Evolutionary conservation across 1,140 invertebrate species (phyloP).

Genomic region (Drosophila bifasciata): DNA sequence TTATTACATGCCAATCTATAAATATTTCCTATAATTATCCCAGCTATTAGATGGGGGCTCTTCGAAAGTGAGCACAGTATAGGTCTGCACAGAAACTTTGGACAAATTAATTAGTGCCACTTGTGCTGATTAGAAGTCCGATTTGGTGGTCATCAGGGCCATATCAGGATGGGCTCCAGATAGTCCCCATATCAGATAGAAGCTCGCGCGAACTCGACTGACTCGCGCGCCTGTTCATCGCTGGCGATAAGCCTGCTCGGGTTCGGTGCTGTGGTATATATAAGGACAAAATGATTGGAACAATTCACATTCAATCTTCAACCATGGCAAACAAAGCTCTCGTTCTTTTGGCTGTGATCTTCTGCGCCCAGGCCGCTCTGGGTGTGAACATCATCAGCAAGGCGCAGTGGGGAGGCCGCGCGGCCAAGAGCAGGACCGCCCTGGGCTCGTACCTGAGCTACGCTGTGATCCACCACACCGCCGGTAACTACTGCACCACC

Average conservation of each 20-base stretch:
- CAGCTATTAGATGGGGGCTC: background rate
- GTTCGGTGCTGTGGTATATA: constrained; percentile 40
- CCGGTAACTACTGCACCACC: constrained; percentile 85
- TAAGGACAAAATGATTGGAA: constrained; percentile 12
- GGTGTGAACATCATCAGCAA: constrained; percentile 85
- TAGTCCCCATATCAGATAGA: constrained; percentile 42
- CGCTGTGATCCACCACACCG: constrained; percentile 91
- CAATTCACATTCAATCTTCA: constrained; percentile 29
- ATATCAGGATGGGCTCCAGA: constrained; percentile 51
- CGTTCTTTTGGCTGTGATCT: constrained; percentile 62
- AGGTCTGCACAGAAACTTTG: constrained; percentile 8
- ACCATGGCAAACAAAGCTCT: constrained; percentile 67
- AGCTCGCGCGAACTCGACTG: constrained; percentile 23
- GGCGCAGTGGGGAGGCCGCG: constrained; percentile 87
- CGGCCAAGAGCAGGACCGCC: constrained; percentile 82
- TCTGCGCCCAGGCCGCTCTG: constrained; percentile 62
- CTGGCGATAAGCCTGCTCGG: constrained; percentile 35
- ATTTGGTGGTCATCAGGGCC: constrained; percentile 39
- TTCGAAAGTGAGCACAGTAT: background rate
- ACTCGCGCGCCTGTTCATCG: background rate
- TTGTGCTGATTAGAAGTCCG: constrained; percentile 61
- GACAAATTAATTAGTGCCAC: constrained; percentile 72
- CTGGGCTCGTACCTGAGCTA: constrained; percentile 87
- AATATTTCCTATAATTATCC: too few relatives aligned
- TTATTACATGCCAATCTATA: background rate